Conservation (phyloP, 2,888 invertebrate genomes). For the Agapetus fuscipes region DNA sequence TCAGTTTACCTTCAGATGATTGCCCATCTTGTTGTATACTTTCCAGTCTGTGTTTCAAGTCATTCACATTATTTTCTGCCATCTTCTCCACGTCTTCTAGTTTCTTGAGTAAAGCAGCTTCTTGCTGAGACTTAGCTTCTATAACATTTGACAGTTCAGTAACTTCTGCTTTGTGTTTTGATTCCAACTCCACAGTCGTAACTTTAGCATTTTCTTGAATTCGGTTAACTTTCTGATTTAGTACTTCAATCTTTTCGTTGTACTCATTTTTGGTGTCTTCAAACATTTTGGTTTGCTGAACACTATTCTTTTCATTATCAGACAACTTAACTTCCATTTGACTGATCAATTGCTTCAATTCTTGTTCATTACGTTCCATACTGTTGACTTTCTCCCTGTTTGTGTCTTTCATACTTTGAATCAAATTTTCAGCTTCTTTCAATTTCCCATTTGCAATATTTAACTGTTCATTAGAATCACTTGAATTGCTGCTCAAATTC, state of each 20-base stretch:
- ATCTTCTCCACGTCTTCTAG: constrained; percentile 34
- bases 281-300: constrained; percentile 33
- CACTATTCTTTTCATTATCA: constrained; percentile 32
- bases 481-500: constrained; percentile 47
- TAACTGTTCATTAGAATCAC: constrained; percentile 50
- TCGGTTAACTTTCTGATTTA: constrained; percentile 29
- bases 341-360: constrained; percentile 39
- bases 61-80: constrained; percentile 38
- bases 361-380: constrained; percentile 39
- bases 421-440: constrained; percentile 47
- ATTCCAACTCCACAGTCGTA: constrained; percentile 24
- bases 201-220: constrained; percentile 23
- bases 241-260: constrained; percentile 33
- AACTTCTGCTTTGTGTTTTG: constrained; percentile 38
- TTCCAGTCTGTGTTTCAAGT: constrained; percentile 38
- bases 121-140: constrained; percentile 33
- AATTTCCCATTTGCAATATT: constrained; percentile 45
- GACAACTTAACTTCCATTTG: constrained; percentile 38
- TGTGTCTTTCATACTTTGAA: constrained; percentile 43
- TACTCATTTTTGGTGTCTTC: constrained; percentile 33
- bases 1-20: constrained; percentile 38
- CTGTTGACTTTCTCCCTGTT: constrained; percentile 36
- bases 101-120: constrained; percentile 34
- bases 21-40: constrained; percentile 38
- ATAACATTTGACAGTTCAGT: constrained; percentile 37